Base-by-base conservation (phyloP, 1,140 invertebrate species). In the Lepidurus couesii region DNA sequence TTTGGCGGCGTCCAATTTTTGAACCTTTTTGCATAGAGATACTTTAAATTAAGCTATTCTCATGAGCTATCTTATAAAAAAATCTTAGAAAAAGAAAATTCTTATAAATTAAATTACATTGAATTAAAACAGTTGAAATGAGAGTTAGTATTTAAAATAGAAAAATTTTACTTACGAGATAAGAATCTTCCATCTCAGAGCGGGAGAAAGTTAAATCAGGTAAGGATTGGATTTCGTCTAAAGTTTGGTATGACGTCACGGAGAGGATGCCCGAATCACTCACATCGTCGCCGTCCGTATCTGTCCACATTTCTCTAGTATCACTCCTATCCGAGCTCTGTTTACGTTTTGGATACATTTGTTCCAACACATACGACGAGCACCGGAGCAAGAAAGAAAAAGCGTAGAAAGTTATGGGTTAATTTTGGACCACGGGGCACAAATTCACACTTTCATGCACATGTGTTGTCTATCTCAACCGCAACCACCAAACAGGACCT, bases 221-320 rank as follows among this genome's bases (percentile, higher is more conserved):
- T 6, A 44, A 43, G n/a, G 45, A 44, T 81, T 42, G 77, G 79
- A 65, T 79, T 80, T 75, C 82, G 81, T 80, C 75, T 77, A 45
- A 73, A 21, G 76, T 84, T 53, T 84, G 83, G 75, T 81, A 83
- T n/a, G 83, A 81, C 5, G 84, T 81, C n/a, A 84, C 77, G 13
- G 84, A 84, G 80, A 82, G 81, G 13, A 84, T 82, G 13, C 83
- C 84, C 16, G 83, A 83, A 76, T 84, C 84, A 76, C 84, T 84
- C 53, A 84, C 81, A 77, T 84, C 84, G 65, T 83, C 83, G n/a
- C 77, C 79, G 7, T 82, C 81, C 2, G 78, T 79, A 42, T 81
- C 81, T 6, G 78, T 80, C 74, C 80, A 79, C 53, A 80, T 78
- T 65, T 80, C 80, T 43, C 75, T n/a, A 13, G 77, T 78, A 21